Percentiles rank a stretch among this genome's conserved stretches.
Evolutionary conservation across 2,888 invertebrate genomes (phyloP).

Genomic region (Drosophila ustulata): DNA sequence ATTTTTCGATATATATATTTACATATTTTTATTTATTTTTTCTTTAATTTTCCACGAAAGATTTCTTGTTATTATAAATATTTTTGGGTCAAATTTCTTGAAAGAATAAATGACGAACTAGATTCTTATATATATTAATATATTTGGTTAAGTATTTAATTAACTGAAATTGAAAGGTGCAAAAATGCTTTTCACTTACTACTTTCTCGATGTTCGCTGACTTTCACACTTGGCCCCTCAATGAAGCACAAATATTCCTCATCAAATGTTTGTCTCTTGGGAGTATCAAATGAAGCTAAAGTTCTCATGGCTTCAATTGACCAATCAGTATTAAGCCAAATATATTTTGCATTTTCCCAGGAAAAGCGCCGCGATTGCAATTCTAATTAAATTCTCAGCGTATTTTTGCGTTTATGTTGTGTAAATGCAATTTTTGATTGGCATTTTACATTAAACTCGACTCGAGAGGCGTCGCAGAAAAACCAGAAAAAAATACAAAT

Average conservation of each 20-base stretch:
- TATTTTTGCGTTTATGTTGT: constrained; percentile 54
- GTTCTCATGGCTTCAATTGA: constrained; percentile 65
- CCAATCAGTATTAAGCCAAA: constrained; percentile 39
- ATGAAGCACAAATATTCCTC: neutral
- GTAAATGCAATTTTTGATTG: constrained; percentile 76
- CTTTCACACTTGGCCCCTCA: neutral
- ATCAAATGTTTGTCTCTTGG: neutral
- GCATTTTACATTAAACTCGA: constrained; percentile 80
- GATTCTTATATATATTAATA: no score
- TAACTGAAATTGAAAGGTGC: no score
- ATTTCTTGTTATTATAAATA: no score
- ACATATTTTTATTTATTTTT: no score
- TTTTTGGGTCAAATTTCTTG: no score
- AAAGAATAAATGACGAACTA: no score
- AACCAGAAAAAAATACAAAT: constrained; percentile 7
- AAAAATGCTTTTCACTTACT: no score
- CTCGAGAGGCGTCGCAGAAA: constrained; percentile 19
- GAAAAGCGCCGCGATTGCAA: constrained; percentile 47
- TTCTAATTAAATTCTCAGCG: constrained; percentile 79
- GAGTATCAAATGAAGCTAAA: constrained; percentile 12
- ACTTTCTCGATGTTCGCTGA: neutral
- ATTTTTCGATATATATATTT: no score
- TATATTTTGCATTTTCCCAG: constrained; percentile 63
- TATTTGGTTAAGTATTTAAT: no score
- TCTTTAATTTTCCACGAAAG: no score